These are phyloP conservation scores for Paradisaea rubra DNA, from an alignment of 2,113 vertebrate species.

Conservation along the genomic window DNA sequence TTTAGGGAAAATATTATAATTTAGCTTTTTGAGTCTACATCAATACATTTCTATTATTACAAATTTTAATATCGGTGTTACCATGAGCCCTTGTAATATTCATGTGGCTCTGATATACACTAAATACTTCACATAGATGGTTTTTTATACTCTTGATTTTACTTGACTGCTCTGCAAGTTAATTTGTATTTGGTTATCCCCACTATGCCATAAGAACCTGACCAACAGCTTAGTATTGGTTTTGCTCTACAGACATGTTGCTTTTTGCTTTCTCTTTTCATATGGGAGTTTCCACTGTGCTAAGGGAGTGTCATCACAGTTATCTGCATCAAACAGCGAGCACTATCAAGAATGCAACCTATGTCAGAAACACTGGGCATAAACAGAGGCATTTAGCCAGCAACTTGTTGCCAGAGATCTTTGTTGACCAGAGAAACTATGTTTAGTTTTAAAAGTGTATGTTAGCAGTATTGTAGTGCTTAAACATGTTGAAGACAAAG, in stretches of 20 bases:
- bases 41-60: neutral
- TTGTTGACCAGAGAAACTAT: neutral
- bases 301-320: neutral
- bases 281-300: neutral
- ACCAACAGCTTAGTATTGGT: neutral
- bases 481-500: neutral
- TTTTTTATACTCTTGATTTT: neutral
- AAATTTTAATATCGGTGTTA: neutral
- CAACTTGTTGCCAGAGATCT: neutral
- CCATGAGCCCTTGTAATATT: neutral
- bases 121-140: neutral
- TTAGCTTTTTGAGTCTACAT: neutral
- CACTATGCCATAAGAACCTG: neutral
- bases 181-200: neutral
- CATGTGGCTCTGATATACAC: neutral
- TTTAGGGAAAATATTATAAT: neutral
- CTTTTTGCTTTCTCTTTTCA: neutral
- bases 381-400: neutral
- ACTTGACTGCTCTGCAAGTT: neutral
- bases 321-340: neutral
- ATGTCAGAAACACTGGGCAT: neutral
- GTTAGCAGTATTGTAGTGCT: neutral
- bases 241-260: neutral
- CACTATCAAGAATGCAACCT: neutral
- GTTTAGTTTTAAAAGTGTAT: neutral